Evolutionary conservation across 2,113 vertebrate genomes (phyloP).

Genomic region (Aptenodytes patagonicus): DNA sequence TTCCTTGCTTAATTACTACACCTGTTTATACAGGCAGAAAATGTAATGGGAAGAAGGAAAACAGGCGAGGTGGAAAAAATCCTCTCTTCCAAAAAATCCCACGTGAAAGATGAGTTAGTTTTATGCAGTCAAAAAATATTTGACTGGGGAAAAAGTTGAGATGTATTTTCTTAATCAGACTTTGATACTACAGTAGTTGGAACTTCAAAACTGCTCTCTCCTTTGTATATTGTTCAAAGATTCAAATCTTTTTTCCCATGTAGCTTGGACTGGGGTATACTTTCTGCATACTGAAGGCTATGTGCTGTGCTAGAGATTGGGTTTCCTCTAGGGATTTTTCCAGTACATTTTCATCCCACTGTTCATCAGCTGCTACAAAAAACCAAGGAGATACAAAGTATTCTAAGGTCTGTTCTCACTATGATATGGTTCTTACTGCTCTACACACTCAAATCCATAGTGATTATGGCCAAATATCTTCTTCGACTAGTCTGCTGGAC

Average conservation of each 20-base stretch:
- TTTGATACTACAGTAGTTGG: neutral
- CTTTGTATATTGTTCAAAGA: neutral
- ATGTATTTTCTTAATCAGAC: neutral
- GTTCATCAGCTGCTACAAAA: neutral
- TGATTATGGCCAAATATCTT: neutral
- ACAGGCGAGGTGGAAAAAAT: neutral
- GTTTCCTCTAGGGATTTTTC: neutral
- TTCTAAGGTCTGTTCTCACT: neutral
- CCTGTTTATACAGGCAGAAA: neutral
- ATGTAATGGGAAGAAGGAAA: neutral
- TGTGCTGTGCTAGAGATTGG: neutral
- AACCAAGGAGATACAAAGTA: neutral
- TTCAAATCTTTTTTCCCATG: neutral
- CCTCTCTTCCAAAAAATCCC: neutral
- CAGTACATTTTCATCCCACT: neutral
- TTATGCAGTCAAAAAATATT: neutral
- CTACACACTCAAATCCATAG: neutral
- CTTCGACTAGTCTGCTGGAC: neutral
- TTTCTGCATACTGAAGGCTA: neutral
- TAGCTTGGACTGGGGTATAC: neutral
- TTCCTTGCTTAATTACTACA: neutral
- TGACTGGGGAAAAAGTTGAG: neutral
- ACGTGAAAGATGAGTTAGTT: neutral
- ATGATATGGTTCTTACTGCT: neutral
- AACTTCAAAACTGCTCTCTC: neutral